Base-by-base conservation (phyloP, 2,888 invertebrate species). In the Mystacides longicornis region DNA sequence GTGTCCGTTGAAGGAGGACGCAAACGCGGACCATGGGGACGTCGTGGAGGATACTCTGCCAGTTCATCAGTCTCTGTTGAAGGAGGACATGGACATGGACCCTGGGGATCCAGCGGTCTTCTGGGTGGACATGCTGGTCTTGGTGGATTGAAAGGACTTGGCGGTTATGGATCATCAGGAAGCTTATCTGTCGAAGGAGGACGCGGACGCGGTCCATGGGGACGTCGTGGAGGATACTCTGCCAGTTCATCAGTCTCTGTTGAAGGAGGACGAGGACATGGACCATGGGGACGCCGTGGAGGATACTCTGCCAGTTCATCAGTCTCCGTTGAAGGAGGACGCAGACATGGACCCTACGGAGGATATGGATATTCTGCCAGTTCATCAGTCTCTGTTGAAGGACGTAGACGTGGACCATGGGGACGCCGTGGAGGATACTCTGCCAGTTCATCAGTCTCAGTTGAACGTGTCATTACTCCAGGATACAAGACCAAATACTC, bases 1-100 rank as follows among this genome's bases (percentile, higher is more conserved):
- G 37, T 48, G 19, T 52, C 23, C 1, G 45, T 23, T n/a, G 54
- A 50, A 46, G 23, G 22, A 33, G 51, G 51, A 33, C 37, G 16
- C 14, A n/a, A 33, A 45, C 22, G 18, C 27, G 51, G 55, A 45
- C 27, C 52, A 52, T 52, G 27, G 23, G 23, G 27, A 18, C 45
- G 46, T 22, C 27, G 52, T 43, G 46, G 27, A 23, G 47, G 23
- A 11, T 11, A 16, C 46, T 47, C 47, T 31, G n/a, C 18, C 31
- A 47, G 47, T 22, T 22, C 22, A 22, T 51, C 51, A 11, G 37
- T 51, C 19, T 51, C 51, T 4, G 42, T 21, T 22, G 51, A 51
- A 51, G 54, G 55, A 18, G 22, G 21, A 23, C 49, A 37, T 21
- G 47, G 43, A n/a, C 20, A 47, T 19, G 47, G 47, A n/a, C 18